Evolutionary conservation across 2,797 vertebrate species (phyloP).

Genomic region (Hephaestus fuliginosus): DNA sequence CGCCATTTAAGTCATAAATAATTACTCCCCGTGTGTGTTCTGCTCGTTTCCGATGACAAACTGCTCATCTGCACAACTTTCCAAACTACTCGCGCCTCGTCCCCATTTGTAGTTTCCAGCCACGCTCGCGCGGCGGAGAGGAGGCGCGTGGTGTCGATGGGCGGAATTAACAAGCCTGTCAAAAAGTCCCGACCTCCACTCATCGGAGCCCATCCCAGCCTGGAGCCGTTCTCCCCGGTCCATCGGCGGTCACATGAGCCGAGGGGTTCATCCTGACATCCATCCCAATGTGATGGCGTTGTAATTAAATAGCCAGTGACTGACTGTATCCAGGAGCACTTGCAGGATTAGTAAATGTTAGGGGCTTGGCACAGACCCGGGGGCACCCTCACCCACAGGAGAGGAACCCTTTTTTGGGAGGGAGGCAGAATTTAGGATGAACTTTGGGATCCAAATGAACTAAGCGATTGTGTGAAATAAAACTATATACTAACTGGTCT

Average conservation of each 20-base stretch:
- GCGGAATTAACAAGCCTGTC: slow-evolving; percentile 37
- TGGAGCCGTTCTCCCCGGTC: slow-evolving; percentile 4
- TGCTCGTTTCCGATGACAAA: slow-evolving; percentile 19
- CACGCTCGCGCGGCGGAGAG: slow-evolving; percentile 40
- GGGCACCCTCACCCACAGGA: neutral
- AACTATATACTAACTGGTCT: no score
- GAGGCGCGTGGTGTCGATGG: slow-evolving; percentile 58
- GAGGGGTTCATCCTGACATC: neutral
- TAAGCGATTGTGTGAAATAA: neutral
- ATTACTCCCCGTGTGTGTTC: slow-evolving; percentile 25
- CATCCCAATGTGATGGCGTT: neutral
- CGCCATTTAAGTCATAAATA: slow-evolving; percentile 81
- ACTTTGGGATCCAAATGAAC: neutral
- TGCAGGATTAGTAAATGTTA: neutral
- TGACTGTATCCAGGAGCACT: slow-evolving; percentile 19
- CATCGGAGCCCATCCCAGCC: slow-evolving; percentile 8
- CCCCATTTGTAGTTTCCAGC: slow-evolving; percentile 57
- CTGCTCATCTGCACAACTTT: slow-evolving; percentile 53
- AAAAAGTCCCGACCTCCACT: slow-evolving; percentile 29
- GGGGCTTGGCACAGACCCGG: slow-evolving; percentile 1
- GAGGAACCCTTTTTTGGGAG: neutral
- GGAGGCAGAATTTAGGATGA: neutral
- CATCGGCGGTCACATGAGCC: slow-evolving; percentile 51
- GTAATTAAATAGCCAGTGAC: slow-evolving; percentile 19
- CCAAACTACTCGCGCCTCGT: slow-evolving; percentile 46